Evolutionary conservation across 2,113 vertebrate species (phyloP).

Genomic region (Phycodurus eques): DNA sequence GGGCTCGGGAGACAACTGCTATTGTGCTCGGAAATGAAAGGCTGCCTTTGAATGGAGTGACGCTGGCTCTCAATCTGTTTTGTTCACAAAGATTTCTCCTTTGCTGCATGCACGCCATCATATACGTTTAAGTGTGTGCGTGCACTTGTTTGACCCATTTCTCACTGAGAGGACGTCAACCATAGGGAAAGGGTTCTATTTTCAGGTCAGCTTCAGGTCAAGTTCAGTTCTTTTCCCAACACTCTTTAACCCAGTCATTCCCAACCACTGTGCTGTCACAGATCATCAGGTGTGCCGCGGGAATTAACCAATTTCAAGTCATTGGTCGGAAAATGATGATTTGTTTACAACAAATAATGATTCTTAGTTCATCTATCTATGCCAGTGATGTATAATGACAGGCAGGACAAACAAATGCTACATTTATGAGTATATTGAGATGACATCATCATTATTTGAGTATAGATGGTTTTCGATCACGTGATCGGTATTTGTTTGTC

Average conservation of each 20-base stretch:
- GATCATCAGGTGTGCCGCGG: too few relatives aligned
- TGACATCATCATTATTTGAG: too few relatives aligned
- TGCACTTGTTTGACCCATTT: constrained; percentile 4
- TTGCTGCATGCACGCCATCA: constrained; percentile 27
- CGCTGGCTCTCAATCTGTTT: constrained; percentile 56
- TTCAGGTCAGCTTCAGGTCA: constrained; percentile 3
- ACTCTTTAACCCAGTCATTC: neutral
- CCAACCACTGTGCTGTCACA: neutral
- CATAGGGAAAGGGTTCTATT: neutral
- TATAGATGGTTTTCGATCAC: too few relatives aligned
- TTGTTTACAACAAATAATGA: too few relatives aligned
- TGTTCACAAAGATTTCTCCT: constrained; percentile 54
- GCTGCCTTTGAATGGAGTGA: constrained; percentile 51
- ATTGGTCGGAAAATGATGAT: too few relatives aligned
- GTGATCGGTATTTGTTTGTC: too few relatives aligned
- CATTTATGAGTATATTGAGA: too few relatives aligned
- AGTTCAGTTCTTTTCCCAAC: neutral
- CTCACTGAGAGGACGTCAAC: neutral
- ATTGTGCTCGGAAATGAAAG: constrained; percentile 68
- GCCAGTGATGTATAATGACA: too few relatives aligned
- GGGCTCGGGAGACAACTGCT: constrained; percentile 72
- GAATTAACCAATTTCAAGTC: too few relatives aligned
- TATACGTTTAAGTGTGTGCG: constrained; percentile 13
- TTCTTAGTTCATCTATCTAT: too few relatives aligned
- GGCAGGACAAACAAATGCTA: too few relatives aligned